Evolutionary conservation across 2,797 vertebrate species (phyloP), one percentile per base, ranked within the genome.

Genomic region (Coendou prehensilis): DNA sequence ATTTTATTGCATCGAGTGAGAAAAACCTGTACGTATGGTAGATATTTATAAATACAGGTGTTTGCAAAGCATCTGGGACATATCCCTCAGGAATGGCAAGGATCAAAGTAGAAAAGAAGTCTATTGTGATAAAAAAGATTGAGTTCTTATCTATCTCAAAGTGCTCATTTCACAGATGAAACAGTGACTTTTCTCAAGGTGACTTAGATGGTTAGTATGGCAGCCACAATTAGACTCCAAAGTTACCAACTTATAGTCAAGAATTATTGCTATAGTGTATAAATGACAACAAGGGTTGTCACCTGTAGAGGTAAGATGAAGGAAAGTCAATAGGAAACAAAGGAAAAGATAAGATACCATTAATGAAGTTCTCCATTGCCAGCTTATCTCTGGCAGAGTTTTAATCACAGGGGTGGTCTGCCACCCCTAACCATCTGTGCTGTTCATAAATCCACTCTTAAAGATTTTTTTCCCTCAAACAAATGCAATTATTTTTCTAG

Each of bases 401-500:
- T 97, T 80, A 92, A 96, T 92, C 85, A 94, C 22, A 75, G 52
- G 84, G 85, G 80, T 95, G 26, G 5, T 59, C 90, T 95, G 73
- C 79, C 71, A n/a, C 59, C 92, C 87, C 30, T 88, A 93, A 83
- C 67, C 93, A 91, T 93, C 95, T 93, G 61, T 47, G 33, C 47
- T 96, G 23, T 26, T 95, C 85, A 92, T 83, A 89, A 94, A 96
- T 97, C 52, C 86, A 84, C 57, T 86, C 78, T 97, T 67, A 85
- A 89, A 67, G 37, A 41, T 41, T 73, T 23, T 22, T 88, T 84
- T 91, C 83, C 41, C 30, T 89, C 54, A 90, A 89, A 93, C 22
- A 79, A 95, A 91, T 82, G 45, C 87, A 95, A 93, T 84, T 63
- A 89, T 92, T 96, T 93, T 97, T 96, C 63, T 94, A 97, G 88